A percentile compares a stretch with the other conserved stretches of the same genome.
phyloP scores from a whole-genome alignment of 1,140 invertebrate genomes.

The Drosophila mojavensis region DNA sequence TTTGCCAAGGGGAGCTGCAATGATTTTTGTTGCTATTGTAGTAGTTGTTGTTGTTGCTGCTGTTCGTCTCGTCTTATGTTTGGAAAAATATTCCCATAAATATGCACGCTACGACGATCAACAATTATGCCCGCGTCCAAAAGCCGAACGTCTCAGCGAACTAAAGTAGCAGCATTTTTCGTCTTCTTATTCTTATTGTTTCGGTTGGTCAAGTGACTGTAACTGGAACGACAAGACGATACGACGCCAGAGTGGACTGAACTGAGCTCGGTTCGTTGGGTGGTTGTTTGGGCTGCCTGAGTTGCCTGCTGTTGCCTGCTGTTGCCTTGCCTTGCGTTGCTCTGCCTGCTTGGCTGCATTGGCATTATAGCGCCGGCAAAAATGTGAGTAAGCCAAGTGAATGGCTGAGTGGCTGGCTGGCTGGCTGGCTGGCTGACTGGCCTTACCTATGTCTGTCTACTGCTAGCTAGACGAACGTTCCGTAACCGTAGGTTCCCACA shows the following conservation, averaged over 20 bases:
- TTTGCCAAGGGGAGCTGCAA: slow-evolving; percentile 42
- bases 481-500: slow-evolving; percentile 79
- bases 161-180: slow-evolving; percentile 37
- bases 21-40: slow-evolving; percentile 51
- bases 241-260: slow-evolving; percentile 48
- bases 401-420: slow-evolving; percentile 54
- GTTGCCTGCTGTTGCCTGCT: too few relatives aligned
- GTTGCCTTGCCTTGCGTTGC: too few relatives aligned
- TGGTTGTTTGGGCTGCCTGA: slow-evolving; percentile 33
- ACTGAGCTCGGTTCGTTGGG: slow-evolving; percentile 41
- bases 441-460: slow-evolving; percentile 62
- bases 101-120: slow-evolving; percentile 78
- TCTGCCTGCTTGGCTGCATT: slow-evolving; percentile 60
- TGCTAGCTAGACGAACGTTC: slow-evolving; percentile 69
- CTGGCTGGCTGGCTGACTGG: slow-evolving; percentile 52
- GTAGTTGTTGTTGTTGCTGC: neutral
- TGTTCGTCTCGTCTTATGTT: neutral
- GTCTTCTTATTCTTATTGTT: slow-evolving; percentile 75
- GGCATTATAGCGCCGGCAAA: slow-evolving; percentile 75
- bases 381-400: slow-evolving; percentile 71
- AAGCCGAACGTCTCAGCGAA: slow-evolving; percentile 55
- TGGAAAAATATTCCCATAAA: slow-evolving; percentile 76
- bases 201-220: slow-evolving; percentile 84
- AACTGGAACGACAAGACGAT: slow-evolving; percentile 74
- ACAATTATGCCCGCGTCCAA: slow-evolving; percentile 72